These are phyloP conservation scores for Sipha flava DNA, from an alignment of 1,140 invertebrate genomes.

Conservation along the genomic window DNA sequence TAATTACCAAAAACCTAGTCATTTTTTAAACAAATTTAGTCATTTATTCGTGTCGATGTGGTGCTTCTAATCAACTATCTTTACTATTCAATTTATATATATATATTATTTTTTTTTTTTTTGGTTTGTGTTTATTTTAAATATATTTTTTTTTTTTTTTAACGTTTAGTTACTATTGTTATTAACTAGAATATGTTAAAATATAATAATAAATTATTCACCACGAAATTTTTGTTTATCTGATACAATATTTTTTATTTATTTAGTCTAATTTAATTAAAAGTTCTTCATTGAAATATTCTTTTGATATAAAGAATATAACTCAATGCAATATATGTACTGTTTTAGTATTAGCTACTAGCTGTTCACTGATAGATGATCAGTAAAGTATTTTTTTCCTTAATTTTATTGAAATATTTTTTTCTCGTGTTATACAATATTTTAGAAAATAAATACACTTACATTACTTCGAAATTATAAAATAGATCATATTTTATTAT, in stretches of 20 bases:
- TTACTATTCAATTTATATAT: neutral
- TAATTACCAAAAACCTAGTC: slow-evolving; percentile 7
- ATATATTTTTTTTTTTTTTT: neutral
- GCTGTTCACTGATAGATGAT: neutral
- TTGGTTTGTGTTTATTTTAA: neutral
- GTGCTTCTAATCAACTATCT: neutral
- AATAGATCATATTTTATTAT: neutral
- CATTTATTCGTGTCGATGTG: neutral
- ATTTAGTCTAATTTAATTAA: neutral
- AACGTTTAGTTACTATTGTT: neutral
- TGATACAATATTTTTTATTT: neutral
- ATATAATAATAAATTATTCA: too few relatives aligned
- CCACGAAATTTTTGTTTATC: neutral
- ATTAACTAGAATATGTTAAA: neutral
- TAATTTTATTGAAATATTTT: neutral
- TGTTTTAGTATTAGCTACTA: neutral
- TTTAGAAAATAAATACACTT: neutral
- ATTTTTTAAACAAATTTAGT: neutral
- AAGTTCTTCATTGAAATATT: neutral
- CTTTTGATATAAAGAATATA: neutral
- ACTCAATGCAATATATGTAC: neutral
- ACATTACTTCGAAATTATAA: neutral
- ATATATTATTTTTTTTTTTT: neutral
- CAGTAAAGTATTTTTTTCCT: neutral
- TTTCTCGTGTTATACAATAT: neutral